Evolutionary conservation across 2,888 invertebrate species (phyloP).

Genomic region (Drosophila multiciliata): DNA sequence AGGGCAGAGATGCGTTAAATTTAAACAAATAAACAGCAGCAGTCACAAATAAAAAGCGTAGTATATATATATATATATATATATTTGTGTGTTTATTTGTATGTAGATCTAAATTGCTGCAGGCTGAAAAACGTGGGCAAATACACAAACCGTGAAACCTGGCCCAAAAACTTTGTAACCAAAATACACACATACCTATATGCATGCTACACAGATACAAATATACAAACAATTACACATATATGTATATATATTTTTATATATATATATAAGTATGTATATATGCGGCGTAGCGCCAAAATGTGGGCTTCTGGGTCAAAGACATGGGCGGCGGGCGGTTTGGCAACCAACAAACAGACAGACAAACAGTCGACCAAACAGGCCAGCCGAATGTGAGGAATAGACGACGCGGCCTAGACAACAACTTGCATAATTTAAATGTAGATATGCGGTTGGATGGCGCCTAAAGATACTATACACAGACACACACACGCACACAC

Average conservation of each 20-base stretch:
- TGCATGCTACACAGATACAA: conserved; percentile 9
- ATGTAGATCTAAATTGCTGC: conserved; percentile 46
- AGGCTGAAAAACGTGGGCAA: conserved; percentile 61
- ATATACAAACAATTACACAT: background rate
- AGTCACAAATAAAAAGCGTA: conserved; percentile 67
- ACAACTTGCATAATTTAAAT: conserved; percentile 80
- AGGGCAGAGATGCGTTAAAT: conserved; percentile 67
- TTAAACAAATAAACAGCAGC: conserved; percentile 78
- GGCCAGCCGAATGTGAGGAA: conserved; percentile 38
- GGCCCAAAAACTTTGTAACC: conserved; percentile 50
- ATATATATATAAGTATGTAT: conserved; percentile 22
- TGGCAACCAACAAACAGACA: conserved; percentile 26
- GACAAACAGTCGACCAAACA: conserved; percentile 39
- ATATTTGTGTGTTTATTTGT: background rate
- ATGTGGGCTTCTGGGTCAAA: conserved; percentile 79
- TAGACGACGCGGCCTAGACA: conserved; percentile 57
- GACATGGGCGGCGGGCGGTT: conserved; percentile 61
- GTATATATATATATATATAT: background rate
- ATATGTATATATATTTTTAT: background rate
- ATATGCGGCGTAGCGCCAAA: conserved; percentile 49
- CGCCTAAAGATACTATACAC: conserved; percentile 73
- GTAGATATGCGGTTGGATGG: conserved; percentile 79
- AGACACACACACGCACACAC: conserved; percentile 15
- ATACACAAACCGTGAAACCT: conserved; percentile 59
- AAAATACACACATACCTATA: conserved; percentile 14